These are phyloP conservation scores for Cryptomyrus ogoouensis DNA, from an alignment of 2,113 vertebrate species.

Conservation along the genomic window DNA sequence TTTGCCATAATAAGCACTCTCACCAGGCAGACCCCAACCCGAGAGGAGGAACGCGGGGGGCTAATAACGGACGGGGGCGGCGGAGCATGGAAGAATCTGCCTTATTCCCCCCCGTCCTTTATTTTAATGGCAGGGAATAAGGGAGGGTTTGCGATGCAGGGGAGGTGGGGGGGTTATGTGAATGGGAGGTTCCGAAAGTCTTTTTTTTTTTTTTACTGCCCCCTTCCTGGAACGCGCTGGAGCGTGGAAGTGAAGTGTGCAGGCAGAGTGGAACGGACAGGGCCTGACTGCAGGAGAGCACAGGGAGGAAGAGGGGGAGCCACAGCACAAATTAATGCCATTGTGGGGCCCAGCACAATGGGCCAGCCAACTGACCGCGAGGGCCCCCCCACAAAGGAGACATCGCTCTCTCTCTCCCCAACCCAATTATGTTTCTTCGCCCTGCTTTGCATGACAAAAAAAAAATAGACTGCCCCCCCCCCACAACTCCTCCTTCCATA, in stretches of 20 bases:
- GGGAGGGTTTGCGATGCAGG: slow-evolving; percentile 23
- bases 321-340: slow-evolving; percentile 72
- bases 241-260: slow-evolving; percentile 62
- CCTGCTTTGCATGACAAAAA: slow-evolving; percentile 70
- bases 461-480: slow-evolving; percentile 61
- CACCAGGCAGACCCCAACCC: slow-evolving; percentile 27
- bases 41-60: slow-evolving; percentile 28
- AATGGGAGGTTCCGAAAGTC: slow-evolving; percentile 41
- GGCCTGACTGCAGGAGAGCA: slow-evolving; percentile 61
- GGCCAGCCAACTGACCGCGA: slow-evolving; percentile 70
- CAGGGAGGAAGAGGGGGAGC: slow-evolving; percentile 60
- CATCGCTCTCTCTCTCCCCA: slow-evolving; percentile 50
- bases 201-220: slow-evolving; percentile 34
- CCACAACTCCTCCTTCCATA: slow-evolving; percentile 52
- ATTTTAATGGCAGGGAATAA: slow-evolving; percentile 44
- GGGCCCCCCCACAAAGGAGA: slow-evolving; percentile 68
- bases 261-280: slow-evolving; percentile 75
- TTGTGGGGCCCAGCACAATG: slow-evolving; percentile 71
- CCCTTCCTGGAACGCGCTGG: slow-evolving; percentile 42
- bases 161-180: slow-evolving; percentile 33
- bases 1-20: slow-evolving; percentile 9
- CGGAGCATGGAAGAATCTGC: slow-evolving; percentile 36
- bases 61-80: slow-evolving; percentile 31
- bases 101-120: slow-evolving; percentile 29
- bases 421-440: slow-evolving; percentile 66